Conservation (phyloP, 37 sponge, comb jelly and placozoan genomes). For the Aplysina aerophoba region DNA sequence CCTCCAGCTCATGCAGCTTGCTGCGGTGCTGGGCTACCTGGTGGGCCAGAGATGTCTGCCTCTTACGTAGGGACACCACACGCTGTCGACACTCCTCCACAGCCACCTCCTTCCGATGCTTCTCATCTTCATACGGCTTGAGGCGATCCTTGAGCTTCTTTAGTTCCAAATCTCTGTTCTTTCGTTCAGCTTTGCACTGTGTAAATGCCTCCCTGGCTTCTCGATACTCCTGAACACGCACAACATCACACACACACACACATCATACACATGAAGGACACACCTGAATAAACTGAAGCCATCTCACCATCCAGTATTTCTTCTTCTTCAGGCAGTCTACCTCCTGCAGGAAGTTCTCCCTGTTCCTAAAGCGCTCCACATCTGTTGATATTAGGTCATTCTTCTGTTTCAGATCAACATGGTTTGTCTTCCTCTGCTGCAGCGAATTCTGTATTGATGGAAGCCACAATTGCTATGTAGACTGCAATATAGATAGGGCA, state of each 20-base stretch:
- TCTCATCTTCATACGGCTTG: slow-evolving; percentile 46
- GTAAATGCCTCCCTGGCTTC: slow-evolving; percentile 50
- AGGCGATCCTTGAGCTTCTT: slow-evolving; percentile 37
- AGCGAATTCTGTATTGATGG: slow-evolving; percentile 22
- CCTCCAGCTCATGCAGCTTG: slow-evolving; percentile 39
- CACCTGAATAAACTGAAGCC: background rate
- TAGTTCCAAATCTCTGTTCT: slow-evolving; percentile 45
- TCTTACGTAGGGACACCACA: slow-evolving; percentile 18
- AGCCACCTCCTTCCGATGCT: slow-evolving; percentile 40
- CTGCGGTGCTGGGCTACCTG: slow-evolving; percentile 31
- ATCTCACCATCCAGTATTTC: slow-evolving; percentile 88
- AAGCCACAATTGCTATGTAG: background rate
- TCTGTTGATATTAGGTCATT: slow-evolving; percentile 80
- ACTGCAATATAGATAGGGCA: background rate
- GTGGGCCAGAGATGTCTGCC: background rate
- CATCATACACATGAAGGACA: slow-evolving; percentile 8
- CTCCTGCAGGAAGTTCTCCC: slow-evolving; percentile 56
- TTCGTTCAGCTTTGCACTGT: slow-evolving; percentile 50
- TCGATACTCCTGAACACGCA: slow-evolving; percentile 70
- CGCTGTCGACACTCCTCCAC: slow-evolving; percentile 9
- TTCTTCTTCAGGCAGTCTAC: slow-evolving; percentile 78
- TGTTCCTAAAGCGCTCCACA: slow-evolving; percentile 72
- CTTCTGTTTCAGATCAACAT: slow-evolving; percentile 52
- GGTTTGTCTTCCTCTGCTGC: slow-evolving; percentile 12
- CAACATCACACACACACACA: background rate